Evolutionary conservation across 2,113 vertebrate genomes (phyloP), one percentile per base, ranked within the genome.

Genomic region (Pitta sordida): DNA sequence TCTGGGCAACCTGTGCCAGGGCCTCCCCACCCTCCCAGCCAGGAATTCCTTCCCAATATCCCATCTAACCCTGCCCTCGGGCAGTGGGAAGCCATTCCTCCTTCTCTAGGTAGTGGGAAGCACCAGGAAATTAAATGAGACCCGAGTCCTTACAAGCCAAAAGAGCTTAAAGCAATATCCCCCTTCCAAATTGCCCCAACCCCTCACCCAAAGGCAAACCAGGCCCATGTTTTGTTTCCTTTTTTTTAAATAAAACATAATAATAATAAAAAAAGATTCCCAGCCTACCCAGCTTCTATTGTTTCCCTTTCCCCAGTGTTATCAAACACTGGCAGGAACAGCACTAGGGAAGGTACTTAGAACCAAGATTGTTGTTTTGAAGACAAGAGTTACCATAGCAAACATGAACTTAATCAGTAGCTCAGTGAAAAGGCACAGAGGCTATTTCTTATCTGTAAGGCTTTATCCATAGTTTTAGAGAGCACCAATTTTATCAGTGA

Each of bases 391-490:
- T 91, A 41, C 64, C 77, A 83, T 1, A 88, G 60, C 60, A 91
- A 93, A 78, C 51, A 70, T 34, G 18, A 84, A 49, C 15, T 63
- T 91, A 90, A 94, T 60, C 84, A 63, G 74, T 39, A 76, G 36
- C 65, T 65, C 55, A 41, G 59, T 62, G 91, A 74, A 91, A 90
- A 83, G 68, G 56, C 86, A 91, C 74, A 85, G 69, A 75, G 65
- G 65, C 49, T 36, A 13, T 26, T 86, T 63, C 73, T 78, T 89
- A 94, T 86, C 93, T 89, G n/a, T 26, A 21, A 41, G 17, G 13
- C 58, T 62, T 71, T 43, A 87, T 53, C 65, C 7, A 1, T 21
- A 11, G 27, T 89, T 75, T 10, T 21, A n/a, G 79, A 90, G 51
- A 79, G 22, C 67, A 69, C 60, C 69, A 49, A 69, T 71, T 73